These are phyloP conservation scores for Monomorium pharaonis DNA, from an alignment of 1,140 invertebrate genomes.

Conservation along the genomic window DNA sequence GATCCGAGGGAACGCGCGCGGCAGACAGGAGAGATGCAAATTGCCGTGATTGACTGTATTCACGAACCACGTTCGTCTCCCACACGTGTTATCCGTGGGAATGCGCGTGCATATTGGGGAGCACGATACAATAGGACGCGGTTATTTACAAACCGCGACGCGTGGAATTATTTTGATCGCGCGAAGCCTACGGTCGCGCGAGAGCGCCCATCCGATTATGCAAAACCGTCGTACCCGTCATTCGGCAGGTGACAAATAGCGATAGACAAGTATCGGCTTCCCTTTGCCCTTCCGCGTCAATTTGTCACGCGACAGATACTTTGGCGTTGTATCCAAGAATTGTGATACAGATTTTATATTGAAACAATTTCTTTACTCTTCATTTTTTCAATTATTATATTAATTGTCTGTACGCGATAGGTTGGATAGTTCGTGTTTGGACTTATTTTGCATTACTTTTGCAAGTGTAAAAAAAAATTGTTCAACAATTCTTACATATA, in stretches of 20 bases:
- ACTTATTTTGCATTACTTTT: no score
- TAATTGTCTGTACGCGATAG: no score
- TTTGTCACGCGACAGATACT: background rate
- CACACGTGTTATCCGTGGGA: slow-evolving; percentile 17
- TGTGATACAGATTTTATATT: background rate
- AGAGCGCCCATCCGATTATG: slow-evolving; percentile 12
- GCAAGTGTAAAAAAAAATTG: no score
- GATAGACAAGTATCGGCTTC: background rate
- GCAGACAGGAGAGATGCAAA: slow-evolving; percentile 75
- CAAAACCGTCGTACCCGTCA: background rate
- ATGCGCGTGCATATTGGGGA: slow-evolving; percentile 27
- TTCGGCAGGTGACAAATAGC: background rate
- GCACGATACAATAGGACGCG: slow-evolving; percentile 36
- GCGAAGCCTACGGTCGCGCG: background rate
- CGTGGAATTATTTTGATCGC: slow-evolving; percentile 42
- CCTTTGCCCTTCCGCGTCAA: background rate
- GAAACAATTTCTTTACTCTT: background rate
- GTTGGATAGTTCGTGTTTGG: no score
- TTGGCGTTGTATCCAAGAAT: background rate
- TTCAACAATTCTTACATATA: no score
- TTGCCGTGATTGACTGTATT: slow-evolving; percentile 78
- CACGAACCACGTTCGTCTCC: slow-evolving; percentile 66
- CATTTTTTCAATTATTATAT: background rate
- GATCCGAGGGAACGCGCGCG: slow-evolving; percentile 11
- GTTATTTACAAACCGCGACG: slow-evolving; percentile 52